Base-by-base conservation (phyloP, 2,888 invertebrate species). In the Eupithecia subumbrata region DNA sequence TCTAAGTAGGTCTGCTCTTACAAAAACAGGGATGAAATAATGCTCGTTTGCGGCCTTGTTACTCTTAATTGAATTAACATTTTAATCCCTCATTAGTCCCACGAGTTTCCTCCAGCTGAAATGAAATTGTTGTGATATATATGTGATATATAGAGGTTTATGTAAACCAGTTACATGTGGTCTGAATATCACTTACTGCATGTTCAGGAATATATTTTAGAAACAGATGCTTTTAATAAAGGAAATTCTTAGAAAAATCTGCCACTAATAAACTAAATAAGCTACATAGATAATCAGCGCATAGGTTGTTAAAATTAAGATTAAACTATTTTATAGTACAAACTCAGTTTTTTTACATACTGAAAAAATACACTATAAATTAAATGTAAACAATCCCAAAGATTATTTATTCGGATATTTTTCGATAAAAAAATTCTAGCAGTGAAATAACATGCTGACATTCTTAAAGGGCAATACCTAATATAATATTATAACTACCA, bases 31-130 rank as follows among this genome's bases (percentile, higher is more conserved):
- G 82, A 81, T 84, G 82, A 76, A 85, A 86, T 84, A 87, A 86
- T 82, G 85, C 84, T 82, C 79, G 82, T 81, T 82, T 85, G 88
- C 82, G 89, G 90, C 87, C 85, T 79, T 76, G 82, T 84, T 87
- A 80, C 80, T 75, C 79, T 82, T 80, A 69, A 69, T 74, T 78
- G 78, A 87, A 87, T 87, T 81, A 84, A 84, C 84, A 85, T 90
- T 68, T 89, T 88, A 90, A 91, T 87, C 87, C 85, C 85, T 86
- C 86, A 87, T 90, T 89, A 87, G 82, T 84, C 83, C 82, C 86
- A 86, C 74, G 69, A 76, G 76, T 72, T 78, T 73, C 72, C 72
- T 74, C 71, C 69, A 25, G 43, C 60, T 67, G 66, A 69, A 71
- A 40, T 66, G 2, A 40, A 67, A 70, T 66, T 68, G 60, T 18